phyloP scores from a whole-genome alignment of 2,888 invertebrate genomes.

The Chaetoderma sp. region DNA sequence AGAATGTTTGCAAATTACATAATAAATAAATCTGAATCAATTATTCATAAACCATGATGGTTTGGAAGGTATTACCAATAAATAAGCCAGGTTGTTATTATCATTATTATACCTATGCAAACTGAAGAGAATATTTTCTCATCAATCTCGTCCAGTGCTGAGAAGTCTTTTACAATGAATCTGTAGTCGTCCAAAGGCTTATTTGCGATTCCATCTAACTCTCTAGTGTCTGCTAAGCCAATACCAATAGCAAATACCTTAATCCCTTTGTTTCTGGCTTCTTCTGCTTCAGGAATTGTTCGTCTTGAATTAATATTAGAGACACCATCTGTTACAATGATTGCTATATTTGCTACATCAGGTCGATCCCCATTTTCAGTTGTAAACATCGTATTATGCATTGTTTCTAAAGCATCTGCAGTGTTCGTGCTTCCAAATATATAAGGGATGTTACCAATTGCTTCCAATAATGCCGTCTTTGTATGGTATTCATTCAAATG shows the following conservation, averaged over 20 bases:
- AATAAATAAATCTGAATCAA: neutral
- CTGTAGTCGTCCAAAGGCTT: constrained; percentile 39
- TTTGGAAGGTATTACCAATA: neutral
- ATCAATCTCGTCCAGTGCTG: constrained; percentile 41
- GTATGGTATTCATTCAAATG: constrained; percentile 46
- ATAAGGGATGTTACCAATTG: constrained; percentile 51
- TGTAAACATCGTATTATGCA: constrained; percentile 51
- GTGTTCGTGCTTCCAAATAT: constrained; percentile 62
- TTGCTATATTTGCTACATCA: constrained; percentile 49
- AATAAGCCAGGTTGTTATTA: constrained; percentile 6
- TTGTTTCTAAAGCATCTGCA: constrained; percentile 50
- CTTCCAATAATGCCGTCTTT: constrained; percentile 43
- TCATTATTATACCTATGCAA: constrained; percentile 39
- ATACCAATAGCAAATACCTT: constrained; percentile 50
- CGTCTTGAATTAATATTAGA: constrained; percentile 56
- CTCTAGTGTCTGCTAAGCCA: constrained; percentile 42
- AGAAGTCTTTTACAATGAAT: constrained; percentile 41
- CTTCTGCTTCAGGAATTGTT: constrained; percentile 57
- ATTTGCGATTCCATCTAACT: constrained; percentile 44
- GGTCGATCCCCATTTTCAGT: constrained; percentile 53
- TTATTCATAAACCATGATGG: neutral
- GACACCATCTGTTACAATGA: constrained; percentile 63
- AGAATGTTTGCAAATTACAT: too few species aligned
- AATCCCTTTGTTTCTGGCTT: constrained; percentile 38
- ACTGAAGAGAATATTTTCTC: constrained; percentile 47